Base-by-base conservation (phyloP, 2,113 vertebrate genomes). In the Reinhardtius hippoglossoides region DNA sequence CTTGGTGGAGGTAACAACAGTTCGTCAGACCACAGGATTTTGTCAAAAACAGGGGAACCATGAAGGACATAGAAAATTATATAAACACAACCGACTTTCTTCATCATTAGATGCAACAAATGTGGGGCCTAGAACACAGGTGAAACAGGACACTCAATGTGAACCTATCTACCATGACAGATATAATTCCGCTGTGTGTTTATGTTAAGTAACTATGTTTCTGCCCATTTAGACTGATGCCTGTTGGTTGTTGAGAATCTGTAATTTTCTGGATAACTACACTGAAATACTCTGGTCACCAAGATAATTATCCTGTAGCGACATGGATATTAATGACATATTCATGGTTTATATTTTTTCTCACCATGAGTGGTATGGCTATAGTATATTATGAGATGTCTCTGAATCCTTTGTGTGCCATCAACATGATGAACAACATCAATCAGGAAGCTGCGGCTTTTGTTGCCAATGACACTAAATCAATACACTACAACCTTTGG, bases 381-480 rank as follows among this genome's bases (percentile, higher is more conserved):
- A 52, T 31, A 46, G 23, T 82, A 12, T 68, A 75, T 64, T 59
- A 21, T 9, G 52, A 71, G 59, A 75, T 42, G 57, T 26, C 21
- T 14, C 62, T 57, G 42, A 31, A 64, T 67, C 20, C 27, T 73
- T 13, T 60, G 57, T 56, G 67, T 24, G 37, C 55, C 1, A 46
- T 67, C 52, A 68, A 61, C 12, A 66, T 71, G 21, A 62, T 46
- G 74, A 66, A 61, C 16, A 60, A 65, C 27, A 86, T 78, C 57
- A 76, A 72, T 84, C 73, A 74, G 27, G 9, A 67, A 58, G 65
- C 0, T 0, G 0, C 18, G 16, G 9, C 71, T 70, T 74, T 82
- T 37, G 35, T 65, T 74, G 27, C 35, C 67, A 79, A 65, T 62
- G 62, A 78, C 71, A 71, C 9, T 37, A 73, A 80, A 87, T 86